Evolutionary conservation across 2,113 vertebrate genomes (phyloP), one percentile per base, ranked within the genome.

Genomic region (Oreochromis aureus): DNA sequence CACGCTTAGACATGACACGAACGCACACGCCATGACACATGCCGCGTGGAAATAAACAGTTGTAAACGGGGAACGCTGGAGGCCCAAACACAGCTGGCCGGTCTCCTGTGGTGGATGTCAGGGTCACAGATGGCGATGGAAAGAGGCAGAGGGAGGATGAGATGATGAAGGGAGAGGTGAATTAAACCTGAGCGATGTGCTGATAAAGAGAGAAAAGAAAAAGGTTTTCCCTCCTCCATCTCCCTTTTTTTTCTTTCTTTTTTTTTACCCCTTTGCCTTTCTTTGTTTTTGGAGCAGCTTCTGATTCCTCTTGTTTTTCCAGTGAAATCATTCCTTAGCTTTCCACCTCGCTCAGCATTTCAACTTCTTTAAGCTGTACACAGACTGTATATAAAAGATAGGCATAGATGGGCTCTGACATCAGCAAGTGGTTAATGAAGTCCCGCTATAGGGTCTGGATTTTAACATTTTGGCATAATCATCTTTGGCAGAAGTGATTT

Each of bases 51-150:
- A 81, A 76, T 93, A 94, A 95, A 95, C 91, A 93, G 87, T 85
- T 36, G 89, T 87, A 90, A 90, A 92, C 19, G 41, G 36, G 71
- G 63, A 87, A 19, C 7, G 12, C 83, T 78, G 86, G 56, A 90
- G 91, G 89, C 82, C 93, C 82, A 95, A 93, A 95, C 95, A 95
- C 95, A 95, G 95, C 95, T 95, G 95, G 44, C 63, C 51, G 9
- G 41, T 66, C 32, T 94, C 93, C 89, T 69, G 93, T n/a, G 84
- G 91, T 53, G 88, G 83, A 93, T 66, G 94, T 92, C 88, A 80
- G 89, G 92, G 94, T 95, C 94, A 94, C 89, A 89, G 91, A 92
- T 89, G 92, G 87, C 73, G 66, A 82, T 10, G 69, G 71, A 63
- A 48, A 34, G 41, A 81, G 48, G 18, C 18, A 58, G 83, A 36